Base-by-base conservation (phyloP, 1,140 invertebrate species). In the Habropoda laboriosa region DNA sequence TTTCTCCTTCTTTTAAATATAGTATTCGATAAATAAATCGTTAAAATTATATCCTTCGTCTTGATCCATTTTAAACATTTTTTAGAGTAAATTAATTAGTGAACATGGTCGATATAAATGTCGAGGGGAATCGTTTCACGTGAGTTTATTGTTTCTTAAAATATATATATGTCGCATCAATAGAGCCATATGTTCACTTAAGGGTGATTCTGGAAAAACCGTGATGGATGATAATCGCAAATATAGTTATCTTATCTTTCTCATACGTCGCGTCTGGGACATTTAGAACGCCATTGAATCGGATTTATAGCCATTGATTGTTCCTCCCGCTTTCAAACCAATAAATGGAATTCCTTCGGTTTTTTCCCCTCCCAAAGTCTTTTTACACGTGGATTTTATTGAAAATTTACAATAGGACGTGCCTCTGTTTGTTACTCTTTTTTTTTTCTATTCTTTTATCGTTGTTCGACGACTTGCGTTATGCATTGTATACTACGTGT, bases 161-260 rank as follows among this genome's bases (percentile, higher is more conserved):
- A 72, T 67, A 45, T 57, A n/a, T n/a, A 60, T 45, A 63, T 35
- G 58, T 66, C 53, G 64, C 57, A 72, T 63, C 63, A 61, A 47
- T 51, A 49, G 79, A 53, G 81, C 81, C 83, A 84, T 80, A 85
- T 80, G 83, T 77, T 84, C 66, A 58, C 67, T 79, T 72, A 79
- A 80, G 47, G 32, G 66, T 55, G 53, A 76, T 76, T 55, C 47
- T 51, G 47, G 57, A 82, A 84, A 80, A 84, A 68, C 60, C 61
- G 60, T 67, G 71, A 57, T 57, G 60, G 58, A 71, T 70, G 81
- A 81, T 81, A 66, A 85, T 85, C 77, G 79, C 83, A 79, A 67
- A 79, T 79, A 75, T 45, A 57, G 71, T 84, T 85, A 85, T 85
- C 83, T 85, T 84, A 85, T 85, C 83, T 72, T 27, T 7, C 35